phyloP scores from a whole-genome alignment of 2,113 vertebrate species.

The Merops nubicus region DNA sequence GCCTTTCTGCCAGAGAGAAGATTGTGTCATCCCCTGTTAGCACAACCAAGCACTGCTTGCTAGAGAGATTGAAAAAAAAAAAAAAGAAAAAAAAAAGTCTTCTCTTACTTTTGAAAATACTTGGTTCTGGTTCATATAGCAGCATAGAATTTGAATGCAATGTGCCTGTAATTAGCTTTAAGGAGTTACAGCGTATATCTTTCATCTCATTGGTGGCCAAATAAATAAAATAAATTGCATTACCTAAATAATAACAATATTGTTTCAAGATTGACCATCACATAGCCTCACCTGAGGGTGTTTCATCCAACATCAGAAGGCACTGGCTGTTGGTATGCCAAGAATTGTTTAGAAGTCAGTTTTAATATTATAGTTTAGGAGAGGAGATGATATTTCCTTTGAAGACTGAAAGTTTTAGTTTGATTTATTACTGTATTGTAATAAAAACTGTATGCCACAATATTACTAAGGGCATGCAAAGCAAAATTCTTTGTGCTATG shows the following conservation, averaged over 20 bases:
- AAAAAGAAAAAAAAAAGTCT: background rate
- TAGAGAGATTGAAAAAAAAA: background rate
- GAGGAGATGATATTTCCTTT: background rate
- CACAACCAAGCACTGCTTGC: background rate
- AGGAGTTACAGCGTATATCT: background rate
- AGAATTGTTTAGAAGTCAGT: background rate
- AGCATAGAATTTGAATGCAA: background rate
- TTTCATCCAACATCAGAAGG: background rate
- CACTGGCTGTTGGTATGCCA: background rate
- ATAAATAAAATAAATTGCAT: background rate
- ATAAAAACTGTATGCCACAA: background rate
- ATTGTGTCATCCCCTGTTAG: background rate
- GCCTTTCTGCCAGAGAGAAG: background rate
- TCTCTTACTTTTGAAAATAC: background rate
- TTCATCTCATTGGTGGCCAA: background rate
- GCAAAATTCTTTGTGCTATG: accelerated
- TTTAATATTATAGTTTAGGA: background rate
- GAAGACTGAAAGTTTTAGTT: background rate
- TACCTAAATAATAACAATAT: background rate
- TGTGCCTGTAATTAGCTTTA: background rate
- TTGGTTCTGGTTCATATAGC: background rate
- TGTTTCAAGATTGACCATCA: background rate
- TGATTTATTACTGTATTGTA: background rate
- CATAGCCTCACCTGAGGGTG: background rate
- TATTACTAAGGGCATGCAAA: background rate